phyloP scores from a whole-genome alignment of 2,113 vertebrate genomes.

The Polypterus bichir region DNA sequence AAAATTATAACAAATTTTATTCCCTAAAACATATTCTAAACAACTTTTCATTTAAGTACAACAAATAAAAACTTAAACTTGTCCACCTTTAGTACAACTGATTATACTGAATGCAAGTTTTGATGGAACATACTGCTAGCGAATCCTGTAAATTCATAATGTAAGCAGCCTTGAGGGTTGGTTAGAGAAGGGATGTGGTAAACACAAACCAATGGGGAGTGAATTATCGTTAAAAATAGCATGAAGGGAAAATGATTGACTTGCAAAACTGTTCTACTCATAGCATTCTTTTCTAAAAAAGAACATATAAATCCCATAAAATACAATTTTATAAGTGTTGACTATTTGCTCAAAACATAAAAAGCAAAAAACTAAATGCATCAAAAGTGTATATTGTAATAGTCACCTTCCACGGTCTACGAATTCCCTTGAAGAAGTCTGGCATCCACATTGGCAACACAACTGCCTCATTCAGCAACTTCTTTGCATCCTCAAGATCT shows the following conservation, averaged over 20 bases:
- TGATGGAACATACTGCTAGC: too few species aligned
- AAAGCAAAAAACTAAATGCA: neutral
- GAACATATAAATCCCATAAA: neutral
- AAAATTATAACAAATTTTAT: too few species aligned
- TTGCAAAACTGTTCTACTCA: too few species aligned
- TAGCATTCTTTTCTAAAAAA: too few species aligned
- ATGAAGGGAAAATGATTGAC: too few species aligned
- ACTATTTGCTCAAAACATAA: neutral
- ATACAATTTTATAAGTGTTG: neutral
- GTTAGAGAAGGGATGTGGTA: too few species aligned
- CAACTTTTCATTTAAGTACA: neutral
- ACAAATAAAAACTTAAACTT: neutral
- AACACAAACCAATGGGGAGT: too few species aligned
- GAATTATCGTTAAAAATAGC: too few species aligned
- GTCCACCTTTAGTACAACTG: neutral
- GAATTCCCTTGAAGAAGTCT: slow-evolving; percentile 69
- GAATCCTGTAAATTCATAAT: too few species aligned
- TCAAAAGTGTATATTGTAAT: slow-evolving; percentile 5
- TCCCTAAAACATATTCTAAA: neutral
- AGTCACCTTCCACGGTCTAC: slow-evolving; percentile 67
- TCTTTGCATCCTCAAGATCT: slow-evolving; percentile 67
- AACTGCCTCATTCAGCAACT: slow-evolving; percentile 61
- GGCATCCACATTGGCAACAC: slow-evolving; percentile 76
- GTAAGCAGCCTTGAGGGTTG: too few species aligned
- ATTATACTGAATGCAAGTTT: neutral